Percentiles rank a stretch among this genome's conserved stretches.
Conservation (phyloP, 2,888 invertebrate genomes). For the Pandemis heparana region DNA sequence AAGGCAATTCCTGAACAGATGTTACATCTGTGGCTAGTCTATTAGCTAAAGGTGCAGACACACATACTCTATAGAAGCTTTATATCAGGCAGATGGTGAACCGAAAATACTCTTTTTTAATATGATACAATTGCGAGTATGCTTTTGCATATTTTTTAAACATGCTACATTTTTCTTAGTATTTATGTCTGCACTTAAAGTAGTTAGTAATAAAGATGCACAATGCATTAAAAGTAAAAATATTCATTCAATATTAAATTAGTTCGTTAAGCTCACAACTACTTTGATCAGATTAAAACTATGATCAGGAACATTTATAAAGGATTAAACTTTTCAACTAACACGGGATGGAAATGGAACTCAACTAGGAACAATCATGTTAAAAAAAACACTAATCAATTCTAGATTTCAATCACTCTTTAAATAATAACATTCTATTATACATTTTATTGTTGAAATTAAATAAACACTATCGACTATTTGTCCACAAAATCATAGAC, state of each 20-base stretch:
- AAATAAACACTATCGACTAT: neutral
- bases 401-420: slow-evolving; percentile 18
- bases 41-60: slow-evolving; percentile 1
- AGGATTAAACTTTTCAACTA: slow-evolving; percentile 62
- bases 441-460: slow-evolving; percentile 2
- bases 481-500: neutral
- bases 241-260: slow-evolving; percentile 44
- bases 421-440: slow-evolving; percentile 7
- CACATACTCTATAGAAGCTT: neutral
- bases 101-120: no score
- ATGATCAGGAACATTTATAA: slow-evolving; percentile 71
- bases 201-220: slow-evolving; percentile 42
- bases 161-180: neutral
- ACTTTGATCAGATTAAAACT: slow-evolving; percentile 70
- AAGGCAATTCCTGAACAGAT: neutral
- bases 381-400: slow-evolving; percentile 17
- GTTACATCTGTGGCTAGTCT: neutral
- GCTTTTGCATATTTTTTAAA: neutral
- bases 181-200: slow-evolving; percentile 5
- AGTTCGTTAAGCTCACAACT: slow-evolving; percentile 56
- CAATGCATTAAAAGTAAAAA: slow-evolving; percentile 49
- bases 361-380: slow-evolving; percentile 30
- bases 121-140: neutral
- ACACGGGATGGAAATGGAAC: slow-evolving; percentile 50
- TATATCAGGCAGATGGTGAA: no score